phyloP scores from a whole-genome alignment of 2,113 vertebrate species.

The Syngnathus scovelli region DNA sequence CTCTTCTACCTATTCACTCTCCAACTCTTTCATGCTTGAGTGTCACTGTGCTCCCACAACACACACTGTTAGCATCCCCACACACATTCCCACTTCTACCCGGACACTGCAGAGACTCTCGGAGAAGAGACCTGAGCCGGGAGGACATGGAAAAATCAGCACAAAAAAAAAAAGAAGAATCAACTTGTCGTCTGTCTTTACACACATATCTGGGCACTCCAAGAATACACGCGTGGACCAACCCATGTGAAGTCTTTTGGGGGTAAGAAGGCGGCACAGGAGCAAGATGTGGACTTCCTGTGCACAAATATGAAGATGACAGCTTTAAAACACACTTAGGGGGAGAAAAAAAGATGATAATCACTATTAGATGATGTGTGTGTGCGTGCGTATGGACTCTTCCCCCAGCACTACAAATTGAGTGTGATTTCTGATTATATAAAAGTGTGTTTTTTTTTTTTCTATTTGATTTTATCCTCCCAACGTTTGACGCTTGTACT shows the following conservation, averaged over 20 bases:
- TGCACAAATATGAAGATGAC: constrained; percentile 34
- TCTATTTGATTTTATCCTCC: constrained; percentile 14
- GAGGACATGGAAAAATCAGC: constrained; percentile 37
- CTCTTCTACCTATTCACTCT: constrained; percentile 40
- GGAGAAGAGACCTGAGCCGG: constrained; percentile 22
- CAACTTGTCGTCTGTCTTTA: constrained; percentile 39
- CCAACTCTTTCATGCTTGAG: constrained; percentile 31
- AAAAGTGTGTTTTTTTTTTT: constrained; percentile 34
- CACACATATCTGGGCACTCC: constrained; percentile 38
- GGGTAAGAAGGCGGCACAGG: constrained; percentile 26
- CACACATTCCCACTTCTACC: constrained; percentile 10
- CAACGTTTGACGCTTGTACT: constrained; percentile 52
- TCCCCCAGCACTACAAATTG: constrained; percentile 28
- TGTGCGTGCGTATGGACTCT: neutral
- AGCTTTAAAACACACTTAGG: constrained; percentile 36
- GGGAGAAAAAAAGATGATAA: constrained; percentile 28
- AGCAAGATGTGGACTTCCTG: constrained; percentile 26
- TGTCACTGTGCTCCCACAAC: constrained; percentile 45
- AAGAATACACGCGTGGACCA: constrained; percentile 23
- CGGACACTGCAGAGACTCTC: constrained; percentile 41
- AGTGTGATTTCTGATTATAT: constrained; percentile 29
- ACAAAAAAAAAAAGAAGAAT: constrained; percentile 32
- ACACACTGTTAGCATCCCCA: constrained; percentile 10
- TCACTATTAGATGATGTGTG: constrained; percentile 20
- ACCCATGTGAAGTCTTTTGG: constrained; percentile 19